Conservation (phyloP, 2,888 invertebrate genomes). For the Scaptomyza caliginosa region DNA sequence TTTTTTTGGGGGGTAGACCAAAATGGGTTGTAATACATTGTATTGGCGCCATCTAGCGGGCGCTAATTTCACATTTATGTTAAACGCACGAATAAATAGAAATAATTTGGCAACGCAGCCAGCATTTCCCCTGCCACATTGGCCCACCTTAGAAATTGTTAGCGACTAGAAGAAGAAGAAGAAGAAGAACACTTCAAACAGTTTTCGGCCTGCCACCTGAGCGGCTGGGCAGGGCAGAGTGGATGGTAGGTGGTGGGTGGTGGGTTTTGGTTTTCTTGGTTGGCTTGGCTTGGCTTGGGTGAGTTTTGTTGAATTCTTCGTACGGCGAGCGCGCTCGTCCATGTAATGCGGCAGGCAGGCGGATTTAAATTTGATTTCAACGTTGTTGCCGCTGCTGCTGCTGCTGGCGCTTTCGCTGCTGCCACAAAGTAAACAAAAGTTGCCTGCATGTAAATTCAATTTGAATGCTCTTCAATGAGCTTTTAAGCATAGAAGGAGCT, state of each 20-base stretch:
- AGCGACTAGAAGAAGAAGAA: slow-evolving; percentile 1
- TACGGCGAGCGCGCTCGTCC: slow-evolving; percentile 32
- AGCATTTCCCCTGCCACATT: not conserved
- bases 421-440: slow-evolving; percentile 69
- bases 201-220: slow-evolving; percentile 56
- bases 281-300: slow-evolving; percentile 10
- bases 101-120: slow-evolving; percentile 65
- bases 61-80: slow-evolving; percentile 50
- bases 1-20: slow-evolving; percentile 8
- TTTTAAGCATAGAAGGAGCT: slow-evolving; percentile 34
- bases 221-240: slow-evolving; percentile 18
- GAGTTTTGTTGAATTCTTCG: slow-evolving; percentile 31
- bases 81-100: slow-evolving; percentile 80
- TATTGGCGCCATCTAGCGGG: slow-evolving; percentile 60
- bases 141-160: not conserved
- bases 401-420: slow-evolving; percentile 5
- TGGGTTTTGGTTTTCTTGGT: slow-evolving; percentile 6
- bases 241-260: slow-evolving; percentile 5
- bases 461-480: slow-evolving; percentile 78
- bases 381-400: slow-evolving; percentile 18
- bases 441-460: slow-evolving; percentile 78
- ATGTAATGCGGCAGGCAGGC: slow-evolving; percentile 52
- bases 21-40: slow-evolving; percentile 34
- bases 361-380: slow-evolving; percentile 76
- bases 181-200: slow-evolving; percentile 64